Evolutionary conservation across 2,113 vertebrate genomes (phyloP).

Genomic region (Crotalus viridis): DNA sequence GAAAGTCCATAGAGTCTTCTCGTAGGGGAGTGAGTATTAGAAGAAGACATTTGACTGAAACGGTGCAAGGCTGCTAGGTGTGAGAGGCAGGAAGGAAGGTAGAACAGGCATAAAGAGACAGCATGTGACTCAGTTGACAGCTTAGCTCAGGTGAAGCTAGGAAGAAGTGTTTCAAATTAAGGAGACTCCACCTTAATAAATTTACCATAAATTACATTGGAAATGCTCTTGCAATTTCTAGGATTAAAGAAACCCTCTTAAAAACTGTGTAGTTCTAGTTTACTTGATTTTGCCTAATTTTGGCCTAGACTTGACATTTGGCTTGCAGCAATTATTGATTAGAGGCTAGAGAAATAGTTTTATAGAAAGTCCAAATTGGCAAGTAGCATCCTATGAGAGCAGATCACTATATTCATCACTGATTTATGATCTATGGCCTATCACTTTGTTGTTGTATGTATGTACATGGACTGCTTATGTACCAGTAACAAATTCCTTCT

Average conservation of each 20-base stretch:
- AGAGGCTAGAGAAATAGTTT: not conserved
- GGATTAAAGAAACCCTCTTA: not conserved
- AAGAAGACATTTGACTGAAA: not conserved
- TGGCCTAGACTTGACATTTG: not conserved
- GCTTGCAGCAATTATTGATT: not conserved
- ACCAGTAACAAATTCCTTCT: not conserved
- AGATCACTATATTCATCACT: not conserved
- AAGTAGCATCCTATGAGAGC: not conserved
- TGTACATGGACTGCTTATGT: not conserved
- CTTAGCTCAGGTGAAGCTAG: not conserved
- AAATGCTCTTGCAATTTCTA: not conserved
- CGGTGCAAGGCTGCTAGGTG: not conserved
- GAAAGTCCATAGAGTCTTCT: not conserved
- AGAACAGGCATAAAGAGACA: not conserved
- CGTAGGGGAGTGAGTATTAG: not conserved
- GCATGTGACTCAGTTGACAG: not conserved
- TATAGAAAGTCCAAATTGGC: not conserved
- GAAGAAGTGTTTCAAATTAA: not conserved
- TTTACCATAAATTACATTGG: not conserved
- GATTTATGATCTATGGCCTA: not conserved
- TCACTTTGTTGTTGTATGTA: not conserved
- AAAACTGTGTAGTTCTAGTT: not conserved
- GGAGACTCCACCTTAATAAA: not conserved
- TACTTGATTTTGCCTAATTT: not conserved
- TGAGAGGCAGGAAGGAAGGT: not conserved